Evolutionary conservation across 2,113 vertebrate genomes (phyloP), one percentile per base, ranked within the genome.

Genomic region (Stictonetta naevosa): DNA sequence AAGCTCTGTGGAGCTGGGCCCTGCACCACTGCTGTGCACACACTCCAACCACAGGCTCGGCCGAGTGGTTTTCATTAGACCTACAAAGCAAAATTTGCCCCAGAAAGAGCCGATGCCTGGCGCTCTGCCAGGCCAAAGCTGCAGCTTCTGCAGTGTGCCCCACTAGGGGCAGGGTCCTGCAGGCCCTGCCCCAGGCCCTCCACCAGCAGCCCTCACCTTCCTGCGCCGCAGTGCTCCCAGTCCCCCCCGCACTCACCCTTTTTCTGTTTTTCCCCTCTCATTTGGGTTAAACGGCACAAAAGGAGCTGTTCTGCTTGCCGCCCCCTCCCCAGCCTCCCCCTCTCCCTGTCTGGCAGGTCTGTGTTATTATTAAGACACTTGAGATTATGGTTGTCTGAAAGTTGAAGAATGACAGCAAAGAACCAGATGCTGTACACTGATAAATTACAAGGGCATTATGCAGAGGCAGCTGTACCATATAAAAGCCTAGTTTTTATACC

Each of bases 291-390:
- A 60, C 10, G 28, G 60, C 60, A 93, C 56, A 95, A 93, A 97
- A 90, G 92, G 56, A 95, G 44, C 36, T 66, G 63, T 91, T 86
- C 83, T 72, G 12, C 77, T 90, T 42, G 26, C 90, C 67, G 69
- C 44, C 38, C 78, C 53, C 75, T 75, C 66, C 53, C 58, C 64
- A 34, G 56, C 59, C 63, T 85, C 75, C 81, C 10, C 48, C 20
- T 31, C 62, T 63, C 92, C 52, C 86, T 86, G 95, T 90, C 95
- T 97, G 95, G 94, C 95, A 97, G 96, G 92, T 96, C 95, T 94
- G 95, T 94, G 90, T 95, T 96, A 90, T 97, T 97, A 97, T 97
- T 97, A 97, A 97, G 87, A 94, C 92, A 93, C 97, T 95, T 94
- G 96, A 97, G 96, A 97, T 97, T 96, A 96, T 91, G 91, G 88